Base-by-base conservation (phyloP, 1,140 invertebrate genomes). In the Tenebrio molitor region DNA sequence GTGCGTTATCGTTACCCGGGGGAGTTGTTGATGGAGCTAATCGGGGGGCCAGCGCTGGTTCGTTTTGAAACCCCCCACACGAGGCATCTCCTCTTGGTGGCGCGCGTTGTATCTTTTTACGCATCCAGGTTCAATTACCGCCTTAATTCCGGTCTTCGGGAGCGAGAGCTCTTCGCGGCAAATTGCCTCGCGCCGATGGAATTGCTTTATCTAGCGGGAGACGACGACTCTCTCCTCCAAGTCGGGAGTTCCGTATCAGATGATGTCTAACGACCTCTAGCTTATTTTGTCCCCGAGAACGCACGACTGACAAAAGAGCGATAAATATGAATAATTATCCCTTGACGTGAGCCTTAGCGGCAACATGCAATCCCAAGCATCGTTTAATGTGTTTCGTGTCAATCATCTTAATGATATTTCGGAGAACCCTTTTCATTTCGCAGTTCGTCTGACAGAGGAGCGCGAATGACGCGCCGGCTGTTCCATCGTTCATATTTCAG, bases 401-500 rank as follows among this genome's bases (percentile, higher is more conserved):
- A 80, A 79, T 80, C 79, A 80, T 80, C 78, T 76, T 80, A 80
- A 80, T 79, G 79, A 79, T 79, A 80, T 80, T 80, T 80, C 78
- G 74, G 74, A 74, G 79, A 79, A 78, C 78, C 78, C 78, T 79
- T 79, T 79, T 79, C 77, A 76, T 79, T 79, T 79, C 71, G 76
- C 77, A 77, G 77, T 74, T 74, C 68, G 76, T 72, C 76, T 77
- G 77, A 68, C 62, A 70, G 65, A 68, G 53, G 41, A 62, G 68
- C 72, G 72, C 65, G 72, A 75, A 78, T 74, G 76, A 73, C 68
- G 75, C 75, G 75, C 75, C 75, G 73, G 75, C 75, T 77, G 75
- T 72, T 73, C 39, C 63, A 50, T 58, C 44, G n/a, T 73, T 75
- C 69, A 73, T 73, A 71, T 71, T 71, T 63, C 67, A 73, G 71